Conservation (phyloP, 2,113 vertebrate species). For the Forbesichthys agassizii region DNA sequence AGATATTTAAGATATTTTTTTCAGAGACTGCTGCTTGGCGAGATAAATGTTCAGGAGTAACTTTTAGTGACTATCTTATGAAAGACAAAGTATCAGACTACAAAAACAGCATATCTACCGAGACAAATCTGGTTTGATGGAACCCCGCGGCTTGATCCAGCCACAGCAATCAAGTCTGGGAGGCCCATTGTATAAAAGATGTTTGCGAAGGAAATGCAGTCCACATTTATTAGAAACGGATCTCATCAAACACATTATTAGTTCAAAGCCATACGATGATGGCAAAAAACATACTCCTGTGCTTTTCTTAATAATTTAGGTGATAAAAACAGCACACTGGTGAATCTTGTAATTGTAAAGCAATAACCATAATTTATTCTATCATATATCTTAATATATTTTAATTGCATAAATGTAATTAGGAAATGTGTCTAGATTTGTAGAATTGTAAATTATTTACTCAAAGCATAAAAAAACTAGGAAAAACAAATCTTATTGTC, state of each 20-base stretch:
- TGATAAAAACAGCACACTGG: neutral
- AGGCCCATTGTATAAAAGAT: constrained; percentile 52
- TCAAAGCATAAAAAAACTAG: neutral
- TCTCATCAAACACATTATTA: constrained; percentile 47
- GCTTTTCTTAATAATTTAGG: neutral
- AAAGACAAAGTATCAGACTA: constrained; percentile 42
- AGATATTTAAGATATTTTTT: neutral
- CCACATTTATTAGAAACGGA: constrained; percentile 52
- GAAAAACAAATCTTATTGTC: neutral
- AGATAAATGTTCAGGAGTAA: constrained; percentile 24
- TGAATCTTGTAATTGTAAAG: no score
- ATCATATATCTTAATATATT: neutral
- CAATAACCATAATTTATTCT: neutral
- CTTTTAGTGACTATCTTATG: constrained; percentile 16
- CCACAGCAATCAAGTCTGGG: constrained; percentile 50
- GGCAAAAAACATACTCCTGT: constrained; percentile 47
- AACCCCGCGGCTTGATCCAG: constrained; percentile 56
- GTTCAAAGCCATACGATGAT: constrained; percentile 48
- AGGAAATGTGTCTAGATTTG: neutral
- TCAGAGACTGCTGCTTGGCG: neutral
- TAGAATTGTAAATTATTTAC: neutral
- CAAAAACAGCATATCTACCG: constrained; percentile 65
- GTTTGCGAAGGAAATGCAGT: constrained; percentile 54
- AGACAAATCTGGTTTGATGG: constrained; percentile 75
- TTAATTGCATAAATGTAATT: neutral